These are phyloP conservation scores for Branchinecta sandiegonensis DNA, from an alignment of 2,888 invertebrate genomes.

Conservation along the genomic window DNA sequence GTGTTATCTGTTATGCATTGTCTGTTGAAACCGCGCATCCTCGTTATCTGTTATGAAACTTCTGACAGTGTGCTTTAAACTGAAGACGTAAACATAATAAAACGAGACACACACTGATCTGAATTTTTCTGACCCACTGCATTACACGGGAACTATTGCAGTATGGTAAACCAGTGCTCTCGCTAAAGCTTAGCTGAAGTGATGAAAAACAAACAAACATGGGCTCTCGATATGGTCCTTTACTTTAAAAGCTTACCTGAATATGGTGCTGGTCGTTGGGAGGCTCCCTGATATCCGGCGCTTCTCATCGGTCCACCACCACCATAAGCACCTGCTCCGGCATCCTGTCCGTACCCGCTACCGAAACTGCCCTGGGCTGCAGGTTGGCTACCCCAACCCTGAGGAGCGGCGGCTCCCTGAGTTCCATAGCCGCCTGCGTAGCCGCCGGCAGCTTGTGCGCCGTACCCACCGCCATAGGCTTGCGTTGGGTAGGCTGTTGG, in stretches of 20 bases:
- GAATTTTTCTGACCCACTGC: too few species aligned
- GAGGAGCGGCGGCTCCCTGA: neutral
- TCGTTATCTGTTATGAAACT: too few species aligned
- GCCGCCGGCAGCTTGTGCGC: neutral
- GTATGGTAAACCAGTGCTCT: too few species aligned
- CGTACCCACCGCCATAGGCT: neutral
- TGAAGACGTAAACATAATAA: too few species aligned
- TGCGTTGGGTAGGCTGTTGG: constrained; percentile 11
- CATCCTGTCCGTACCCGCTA: constrained; percentile 3
- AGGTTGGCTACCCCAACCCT: constrained; percentile 9
- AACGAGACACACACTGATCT: too few species aligned
- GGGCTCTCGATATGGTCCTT: too few species aligned
- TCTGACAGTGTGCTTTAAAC: too few species aligned
- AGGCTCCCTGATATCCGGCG: constrained; percentile 1
- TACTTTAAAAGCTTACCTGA: neutral
- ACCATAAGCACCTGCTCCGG: neutral
- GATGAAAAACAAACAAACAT: too few species aligned
- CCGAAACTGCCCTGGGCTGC: neutral
- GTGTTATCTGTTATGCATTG: too few species aligned
- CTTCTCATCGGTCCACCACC: constrained; percentile 6
- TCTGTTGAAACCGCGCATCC: too few species aligned
- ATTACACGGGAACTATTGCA: too few species aligned
- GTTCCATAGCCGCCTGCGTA: neutral
- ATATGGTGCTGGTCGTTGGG: constrained; percentile 13
- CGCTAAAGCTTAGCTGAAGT: too few species aligned